These are phyloP conservation scores for Capromys pilorides DNA, from an alignment of 2,797 vertebrate genomes.

Conservation along the genomic window DNA sequence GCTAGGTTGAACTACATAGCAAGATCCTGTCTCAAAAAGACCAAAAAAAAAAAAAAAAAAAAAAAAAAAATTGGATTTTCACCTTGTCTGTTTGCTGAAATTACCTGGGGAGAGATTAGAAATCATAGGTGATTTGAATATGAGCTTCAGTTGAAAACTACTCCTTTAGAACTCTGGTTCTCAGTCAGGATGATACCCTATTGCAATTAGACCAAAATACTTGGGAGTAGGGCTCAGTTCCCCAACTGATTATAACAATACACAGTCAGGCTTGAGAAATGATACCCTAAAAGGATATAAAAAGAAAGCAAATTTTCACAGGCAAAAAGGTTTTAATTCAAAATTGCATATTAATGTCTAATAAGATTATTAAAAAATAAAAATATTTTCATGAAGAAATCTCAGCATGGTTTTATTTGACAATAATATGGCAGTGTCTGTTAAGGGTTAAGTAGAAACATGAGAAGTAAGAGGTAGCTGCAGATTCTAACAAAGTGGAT, in stretches of 20 bases:
- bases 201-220: background rate
- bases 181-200: background rate
- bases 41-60: too few species aligned
- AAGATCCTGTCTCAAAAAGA: too few species aligned
- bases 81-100: background rate
- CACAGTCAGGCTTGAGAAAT: background rate
- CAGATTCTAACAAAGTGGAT: background rate
- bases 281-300: background rate
- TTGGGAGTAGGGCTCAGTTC: background rate
- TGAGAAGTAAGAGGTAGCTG: background rate
- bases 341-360: background rate
- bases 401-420: background rate
- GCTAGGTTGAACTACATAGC: too few species aligned
- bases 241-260: background rate
- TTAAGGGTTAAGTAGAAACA: background rate
- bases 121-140: background rate
- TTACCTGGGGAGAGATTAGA: background rate
- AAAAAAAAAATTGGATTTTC: background rate
- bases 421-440: background rate
- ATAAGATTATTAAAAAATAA: background rate
- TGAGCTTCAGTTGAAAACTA: background rate
- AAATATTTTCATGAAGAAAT: constrained; percentile 31
- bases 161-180: background rate
- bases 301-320: constrained; percentile 5
- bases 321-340: background rate